Evolutionary conservation across 35 echinoderm and acorn worm species (phyloP), one percentile per base, ranked within the genome.

Genomic region (Patiria miniata): DNA sequence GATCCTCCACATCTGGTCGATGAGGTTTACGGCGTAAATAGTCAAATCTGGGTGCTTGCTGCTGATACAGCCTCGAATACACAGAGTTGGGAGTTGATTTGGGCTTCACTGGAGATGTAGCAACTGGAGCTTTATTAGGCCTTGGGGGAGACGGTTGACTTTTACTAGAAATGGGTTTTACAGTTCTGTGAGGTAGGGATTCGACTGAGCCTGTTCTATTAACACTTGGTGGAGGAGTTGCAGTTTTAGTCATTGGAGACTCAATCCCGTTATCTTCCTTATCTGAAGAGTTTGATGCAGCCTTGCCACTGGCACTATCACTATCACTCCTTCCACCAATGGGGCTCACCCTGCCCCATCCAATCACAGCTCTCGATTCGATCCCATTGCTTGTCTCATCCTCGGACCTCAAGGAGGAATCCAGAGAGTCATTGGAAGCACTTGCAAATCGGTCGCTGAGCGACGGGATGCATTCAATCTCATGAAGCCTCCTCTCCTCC

Each of bases 31-130:
- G 90, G 22, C 81, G 85, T 17, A 97, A 83, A 39, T 76, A 97
- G 32, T 97, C 79, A 91, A 97, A 97, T 85, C 91, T 97, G 12
- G 95, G 83, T 81, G 73, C 86, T n/a, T 80, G 68, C 19, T 90
- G 83, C 36, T 88, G 83, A 83, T 91, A 97, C 52, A 97, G 77
- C 79, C 95, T 89, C 68, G 95, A 97, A 93, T 91, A 97, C 28
- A 97, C 95, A 97, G 40, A 52, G 39, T 57, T 82, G 38, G 47
- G 28, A 44, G 68, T 39, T 32, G 34, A 39, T 80, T 65, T 83
- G 8, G 52, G 18, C 60, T 39, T 56, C 23, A 57, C 65, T 42
- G 80, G 33, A 18, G 88, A 78, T 36, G 40, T 90, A 38, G 80
- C 42, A 30, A 10, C 51, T 52, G 21, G 28, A 30, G 80, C 22